Conservation (phyloP, 2,888 invertebrate species). For the Deilephila elpenor region DNA sequence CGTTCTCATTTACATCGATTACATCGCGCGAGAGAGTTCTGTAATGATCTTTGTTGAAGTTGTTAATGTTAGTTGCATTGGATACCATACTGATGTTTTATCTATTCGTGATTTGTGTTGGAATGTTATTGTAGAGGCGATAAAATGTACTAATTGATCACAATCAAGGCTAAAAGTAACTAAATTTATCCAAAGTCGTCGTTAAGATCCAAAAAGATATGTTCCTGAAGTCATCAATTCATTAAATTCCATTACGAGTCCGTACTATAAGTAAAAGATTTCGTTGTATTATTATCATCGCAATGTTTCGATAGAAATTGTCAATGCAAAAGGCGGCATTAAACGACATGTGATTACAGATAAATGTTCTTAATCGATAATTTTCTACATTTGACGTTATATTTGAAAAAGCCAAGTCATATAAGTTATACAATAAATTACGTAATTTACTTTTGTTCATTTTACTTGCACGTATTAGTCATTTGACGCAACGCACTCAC, state of each 20-base stretch:
- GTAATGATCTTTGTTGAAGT: slow-evolving; percentile 1
- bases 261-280: no score
- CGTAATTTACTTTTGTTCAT: slow-evolving; percentile 3
- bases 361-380: neutral
- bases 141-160: no score
- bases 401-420: neutral
- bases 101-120: neutral
- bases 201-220: no score
- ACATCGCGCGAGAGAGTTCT: slow-evolving; percentile 24
- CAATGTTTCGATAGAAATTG: no score
- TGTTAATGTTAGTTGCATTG: slow-evolving; percentile 9
- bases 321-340: no score
- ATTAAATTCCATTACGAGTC: no score
- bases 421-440: neutral
- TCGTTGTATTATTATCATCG: no score
- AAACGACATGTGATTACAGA: no score
- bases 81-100: neutral
- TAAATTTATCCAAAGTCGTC: no score
- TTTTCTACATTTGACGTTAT: neutral
- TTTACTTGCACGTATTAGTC: neutral
- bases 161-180: no score
- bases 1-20: slow-evolving; percentile 52
- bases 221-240: no score
- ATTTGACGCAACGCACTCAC: neutral
- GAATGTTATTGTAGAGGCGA: neutral